Conservation (phyloP, 2,797 vertebrate species). For the Poecilia picta region DNA sequence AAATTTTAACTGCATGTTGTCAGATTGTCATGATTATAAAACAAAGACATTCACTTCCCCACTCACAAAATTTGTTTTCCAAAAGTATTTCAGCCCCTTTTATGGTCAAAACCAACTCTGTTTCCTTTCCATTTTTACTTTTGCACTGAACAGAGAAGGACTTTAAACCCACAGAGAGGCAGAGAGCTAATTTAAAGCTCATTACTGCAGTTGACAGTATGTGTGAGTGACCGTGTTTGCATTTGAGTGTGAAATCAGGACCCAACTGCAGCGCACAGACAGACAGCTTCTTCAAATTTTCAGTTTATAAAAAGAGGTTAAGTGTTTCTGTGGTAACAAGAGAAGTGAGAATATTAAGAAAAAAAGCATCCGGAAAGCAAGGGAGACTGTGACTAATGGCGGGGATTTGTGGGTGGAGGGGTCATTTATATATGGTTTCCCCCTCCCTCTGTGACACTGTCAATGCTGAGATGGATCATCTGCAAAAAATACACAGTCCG, state of each 20-base stretch:
- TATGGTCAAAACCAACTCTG: constrained; percentile 40
- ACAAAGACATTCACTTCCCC: background rate
- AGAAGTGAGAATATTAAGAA: constrained; percentile 31
- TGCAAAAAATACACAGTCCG: constrained; percentile 42
- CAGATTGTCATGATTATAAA: background rate
- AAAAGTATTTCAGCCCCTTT: constrained; percentile 30
- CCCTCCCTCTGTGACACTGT: constrained; percentile 67
- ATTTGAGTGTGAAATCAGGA: constrained; percentile 6
- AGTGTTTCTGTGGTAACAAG: constrained; percentile 60
- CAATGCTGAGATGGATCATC: constrained; percentile 67
- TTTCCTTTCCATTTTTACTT: constrained; percentile 35
- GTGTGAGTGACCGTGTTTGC: constrained; percentile 13
- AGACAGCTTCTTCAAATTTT: constrained; percentile 66
- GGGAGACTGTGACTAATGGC: constrained; percentile 67
- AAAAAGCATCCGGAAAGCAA: constrained; percentile 30
- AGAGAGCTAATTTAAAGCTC: constrained; percentile 39
- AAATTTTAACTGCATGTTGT: background rate
- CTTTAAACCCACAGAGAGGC: constrained; percentile 11
- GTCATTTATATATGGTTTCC: constrained; percentile 73
- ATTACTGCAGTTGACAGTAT: constrained; percentile 37
- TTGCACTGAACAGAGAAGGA: constrained; percentile 17
- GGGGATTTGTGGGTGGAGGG: constrained; percentile 57
- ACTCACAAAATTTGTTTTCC: constrained; percentile 30
- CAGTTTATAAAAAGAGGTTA: constrained; percentile 39
- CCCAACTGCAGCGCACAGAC: constrained; percentile 29